Base-by-base conservation (phyloP, 35 echinoderm and acorn worm genomes). In the Lytechinus variegatus region DNA sequence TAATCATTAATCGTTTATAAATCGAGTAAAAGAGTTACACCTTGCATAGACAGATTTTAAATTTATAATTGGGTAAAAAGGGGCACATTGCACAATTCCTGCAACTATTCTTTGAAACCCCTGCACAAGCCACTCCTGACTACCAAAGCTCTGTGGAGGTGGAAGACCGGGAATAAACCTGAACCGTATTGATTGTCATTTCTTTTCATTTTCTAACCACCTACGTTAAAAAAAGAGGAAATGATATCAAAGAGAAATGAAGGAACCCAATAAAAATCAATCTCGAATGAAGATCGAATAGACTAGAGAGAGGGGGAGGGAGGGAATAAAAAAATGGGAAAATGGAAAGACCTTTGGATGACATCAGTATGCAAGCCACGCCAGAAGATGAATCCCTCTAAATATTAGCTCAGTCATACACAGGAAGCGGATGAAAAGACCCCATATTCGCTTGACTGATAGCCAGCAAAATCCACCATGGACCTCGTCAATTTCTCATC, bases 361-460 rank as follows among this genome's bases (percentile, higher is more conserved):
- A 12, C 52, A 44, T 90, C 52, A 44, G 88, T 90, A 90, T 90
- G 88, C 88, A 90, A 54, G 52, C 88, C 88, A 90, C 28, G 88
- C 52, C 88, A 54, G 28, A 54, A 90, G 88, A 90, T 90, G 28
- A 52, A 90, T 90, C 28, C 28, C 33, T 52, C 88, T 54, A 52
- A 90, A 90, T 90, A 90, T 90, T 90, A 54, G 88, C 88, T 90
- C 88, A 44, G 88, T 90, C 88, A 90, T 90, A 54, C 88, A 90
- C 29, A 90, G 88, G 52, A 54, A 90, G 88, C 16, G 9, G 27
- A 54, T 54, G 88, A 54, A 90, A 90, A 16, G 29, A 90, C 88
- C 29, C 88, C 88, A 90, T 90, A 90, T 90, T 90, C 88, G 28
- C 27, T 90, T 90, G 88, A 90, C 88, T 90, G 88, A 90, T 90